Conservation (phyloP, 2,888 invertebrate genomes). For the Ctenicera cuprea region DNA sequence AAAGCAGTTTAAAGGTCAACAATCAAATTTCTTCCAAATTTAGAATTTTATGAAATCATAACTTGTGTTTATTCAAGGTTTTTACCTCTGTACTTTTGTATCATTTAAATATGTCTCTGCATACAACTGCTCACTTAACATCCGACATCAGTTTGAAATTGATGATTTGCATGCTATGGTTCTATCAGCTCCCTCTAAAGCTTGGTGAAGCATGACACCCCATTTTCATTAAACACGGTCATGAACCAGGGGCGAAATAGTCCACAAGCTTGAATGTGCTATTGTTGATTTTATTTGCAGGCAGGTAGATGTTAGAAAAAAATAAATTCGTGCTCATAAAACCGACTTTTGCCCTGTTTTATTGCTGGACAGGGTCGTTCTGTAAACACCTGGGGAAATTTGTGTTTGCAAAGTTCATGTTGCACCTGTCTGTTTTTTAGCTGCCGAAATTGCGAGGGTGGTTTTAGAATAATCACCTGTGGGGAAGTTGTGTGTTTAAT, state of each 20-base stretch:
- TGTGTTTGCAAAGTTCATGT: background rate
- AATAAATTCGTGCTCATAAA: background rate
- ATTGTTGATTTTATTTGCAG: constrained; percentile 7
- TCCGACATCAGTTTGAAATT: constrained; percentile 1
- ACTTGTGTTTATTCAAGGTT: too few species aligned
- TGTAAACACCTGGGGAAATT: constrained; percentile 16
- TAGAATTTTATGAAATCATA: too few species aligned
- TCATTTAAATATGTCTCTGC: background rate
- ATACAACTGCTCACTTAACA: background rate
- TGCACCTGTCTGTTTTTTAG: constrained; percentile 7
- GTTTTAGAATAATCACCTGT: constrained; percentile 3
- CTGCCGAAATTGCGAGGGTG: constrained; percentile 8
- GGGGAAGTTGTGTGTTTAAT: background rate
- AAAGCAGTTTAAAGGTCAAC: too few species aligned
- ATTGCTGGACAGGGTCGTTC: background rate
- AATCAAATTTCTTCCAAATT: too few species aligned
- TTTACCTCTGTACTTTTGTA: background rate
- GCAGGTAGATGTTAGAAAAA: constrained; percentile 17
- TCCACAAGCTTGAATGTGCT: background rate
- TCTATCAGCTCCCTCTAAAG: background rate
- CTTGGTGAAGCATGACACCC: constrained; percentile 18
- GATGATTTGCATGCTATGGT: constrained; percentile 25
- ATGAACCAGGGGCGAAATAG: background rate
- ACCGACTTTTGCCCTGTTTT: constrained; percentile 6
- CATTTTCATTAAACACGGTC: constrained; percentile 13